Conservation (phyloP, 1,140 invertebrate species). For the Sesamia nonagrioides region DNA sequence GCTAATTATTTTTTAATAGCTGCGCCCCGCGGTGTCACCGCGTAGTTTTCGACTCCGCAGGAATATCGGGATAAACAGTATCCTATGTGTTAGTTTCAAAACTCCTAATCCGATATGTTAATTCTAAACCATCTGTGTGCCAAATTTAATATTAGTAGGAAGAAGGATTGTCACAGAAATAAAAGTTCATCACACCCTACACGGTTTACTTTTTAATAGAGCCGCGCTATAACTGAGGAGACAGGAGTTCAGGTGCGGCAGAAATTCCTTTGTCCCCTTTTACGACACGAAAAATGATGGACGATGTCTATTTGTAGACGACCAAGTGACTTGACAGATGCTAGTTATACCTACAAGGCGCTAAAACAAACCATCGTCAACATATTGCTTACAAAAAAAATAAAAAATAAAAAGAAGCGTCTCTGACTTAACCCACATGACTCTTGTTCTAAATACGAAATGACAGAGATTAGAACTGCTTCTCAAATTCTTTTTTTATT, state of each 20-base stretch:
- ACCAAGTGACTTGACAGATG: neutral
- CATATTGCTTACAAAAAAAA: neutral
- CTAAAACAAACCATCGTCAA: constrained; percentile 27
- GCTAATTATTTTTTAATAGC: too few species aligned
- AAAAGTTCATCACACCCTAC: neutral
- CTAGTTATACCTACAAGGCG: constrained; percentile 7
- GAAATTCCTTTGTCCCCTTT: constrained; percentile 26
- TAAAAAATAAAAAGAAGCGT: neutral
- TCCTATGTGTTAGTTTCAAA: too few species aligned
- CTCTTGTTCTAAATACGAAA: constrained; percentile 27
- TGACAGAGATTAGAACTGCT: neutral
- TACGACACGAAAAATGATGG: constrained; percentile 24
- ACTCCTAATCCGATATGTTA: too few species aligned
- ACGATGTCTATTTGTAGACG: constrained; percentile 11
- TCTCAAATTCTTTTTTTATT: neutral
- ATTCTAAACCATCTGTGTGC: too few species aligned
- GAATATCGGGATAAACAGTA: too few species aligned
- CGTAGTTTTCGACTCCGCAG: too few species aligned
- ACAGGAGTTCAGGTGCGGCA: neutral
- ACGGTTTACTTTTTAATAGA: neutral
- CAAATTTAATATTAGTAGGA: too few species aligned
- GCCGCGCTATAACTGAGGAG: neutral
- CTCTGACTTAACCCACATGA: constrained; percentile 12
- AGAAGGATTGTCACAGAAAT: neutral
- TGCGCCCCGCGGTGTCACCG: too few species aligned